A percentile compares a stretch with the other conserved stretches of the same genome.
phyloP scores from a whole-genome alignment of 2,113 vertebrate species.

The Leiothrix lutea region DNA sequence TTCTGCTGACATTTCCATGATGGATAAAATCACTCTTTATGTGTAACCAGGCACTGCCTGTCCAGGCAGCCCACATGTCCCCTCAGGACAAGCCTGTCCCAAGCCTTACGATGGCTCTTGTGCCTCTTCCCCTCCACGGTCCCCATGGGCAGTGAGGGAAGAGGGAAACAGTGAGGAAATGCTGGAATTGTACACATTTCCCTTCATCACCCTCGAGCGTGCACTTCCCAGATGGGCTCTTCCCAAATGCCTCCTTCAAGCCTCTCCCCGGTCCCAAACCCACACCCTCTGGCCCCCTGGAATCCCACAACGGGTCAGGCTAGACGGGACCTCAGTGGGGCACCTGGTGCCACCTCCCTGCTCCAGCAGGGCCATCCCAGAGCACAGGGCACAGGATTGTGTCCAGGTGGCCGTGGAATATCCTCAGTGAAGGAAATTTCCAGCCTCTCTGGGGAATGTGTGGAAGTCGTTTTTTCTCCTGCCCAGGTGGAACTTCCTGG shows the following conservation, averaged over 20 bases:
- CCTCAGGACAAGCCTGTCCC: neutral
- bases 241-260: neutral
- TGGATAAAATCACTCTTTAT: accelerated
- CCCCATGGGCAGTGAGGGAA: neutral
- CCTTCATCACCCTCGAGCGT: accelerated
- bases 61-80: neutral
- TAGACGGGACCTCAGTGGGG: neutral
- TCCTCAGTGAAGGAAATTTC: neutral
- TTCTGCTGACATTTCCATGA: neutral
- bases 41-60: neutral
- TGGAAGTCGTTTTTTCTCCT: neutral
- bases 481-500: neutral
- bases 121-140: neutral
- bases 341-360: neutral
- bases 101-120: neutral
- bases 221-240: accelerated
- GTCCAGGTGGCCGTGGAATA: neutral
- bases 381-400: neutral
- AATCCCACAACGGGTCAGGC: neutral
- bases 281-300: neutral
- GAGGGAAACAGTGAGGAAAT: neutral
- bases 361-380: neutral
- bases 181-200: neutral
- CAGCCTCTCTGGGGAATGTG: neutral
- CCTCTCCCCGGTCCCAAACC: neutral